phyloP scores from a whole-genome alignment of 2,113 vertebrate genomes.

The Polypterus senegalus region DNA sequence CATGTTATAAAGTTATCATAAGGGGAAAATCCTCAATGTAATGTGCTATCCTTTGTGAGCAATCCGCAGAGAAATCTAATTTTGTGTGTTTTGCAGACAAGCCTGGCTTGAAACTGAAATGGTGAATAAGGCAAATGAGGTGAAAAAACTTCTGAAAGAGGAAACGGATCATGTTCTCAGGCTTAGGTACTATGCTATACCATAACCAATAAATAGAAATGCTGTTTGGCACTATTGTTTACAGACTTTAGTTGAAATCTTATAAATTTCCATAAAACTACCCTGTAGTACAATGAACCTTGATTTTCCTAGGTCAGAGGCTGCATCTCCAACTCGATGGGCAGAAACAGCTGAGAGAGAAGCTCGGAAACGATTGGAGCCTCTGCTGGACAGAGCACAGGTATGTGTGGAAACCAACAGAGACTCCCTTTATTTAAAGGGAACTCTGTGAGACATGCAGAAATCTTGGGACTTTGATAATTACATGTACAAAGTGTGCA shows the following conservation, averaged over 20 bases:
- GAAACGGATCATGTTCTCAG: slow-evolving; percentile 31
- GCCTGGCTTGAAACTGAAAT: slow-evolving; percentile 44
- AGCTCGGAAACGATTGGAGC: slow-evolving; percentile 30
- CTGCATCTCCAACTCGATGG: slow-evolving; percentile 31
- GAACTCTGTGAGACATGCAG: not conserved
- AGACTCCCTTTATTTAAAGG: not conserved
- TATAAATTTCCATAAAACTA: no score
- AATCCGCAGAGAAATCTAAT: no score
- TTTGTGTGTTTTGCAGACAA: slow-evolving; percentile 25
- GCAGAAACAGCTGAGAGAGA: slow-evolving; percentile 37
- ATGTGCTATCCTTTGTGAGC: no score
- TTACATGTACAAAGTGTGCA: no score
- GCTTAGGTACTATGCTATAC: slow-evolving; percentile 31
- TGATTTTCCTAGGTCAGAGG: slow-evolving; percentile 33
- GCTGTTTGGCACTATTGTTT: not conserved
- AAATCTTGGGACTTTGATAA: not conserved
- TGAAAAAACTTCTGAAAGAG: slow-evolving; percentile 35
- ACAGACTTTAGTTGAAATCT: no score
- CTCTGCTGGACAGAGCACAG: slow-evolving; percentile 37
- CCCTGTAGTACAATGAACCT: no score
- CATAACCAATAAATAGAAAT: not conserved
- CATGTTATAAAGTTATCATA: no score
- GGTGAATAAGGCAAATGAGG: slow-evolving; percentile 31
- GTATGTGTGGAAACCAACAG: slow-evolving; percentile 25
- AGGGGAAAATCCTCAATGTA: no score